phyloP scores from a whole-genome alignment of 2,888 invertebrate genomes.

The Sturmia bella region DNA sequence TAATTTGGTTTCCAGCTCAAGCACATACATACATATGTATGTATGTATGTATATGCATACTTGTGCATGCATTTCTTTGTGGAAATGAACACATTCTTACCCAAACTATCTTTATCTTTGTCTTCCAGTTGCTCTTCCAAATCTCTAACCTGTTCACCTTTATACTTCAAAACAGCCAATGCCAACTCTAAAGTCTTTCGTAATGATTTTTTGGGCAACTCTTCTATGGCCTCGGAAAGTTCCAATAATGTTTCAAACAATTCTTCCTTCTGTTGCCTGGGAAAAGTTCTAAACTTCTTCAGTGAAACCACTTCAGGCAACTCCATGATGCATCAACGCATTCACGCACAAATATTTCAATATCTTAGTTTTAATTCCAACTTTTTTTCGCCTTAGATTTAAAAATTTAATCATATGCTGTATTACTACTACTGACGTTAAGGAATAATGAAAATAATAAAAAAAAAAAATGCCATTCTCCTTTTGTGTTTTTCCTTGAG shows the following conservation, averaged over 20 bases:
- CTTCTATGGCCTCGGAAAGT: slow-evolving; percentile 75
- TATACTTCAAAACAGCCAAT: slow-evolving; percentile 77
- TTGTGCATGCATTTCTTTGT: background rate
- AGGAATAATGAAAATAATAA: slow-evolving; percentile 47
- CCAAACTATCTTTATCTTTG: slow-evolving; percentile 70
- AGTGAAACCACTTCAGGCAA: slow-evolving; percentile 78
- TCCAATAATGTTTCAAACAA: slow-evolving; percentile 78
- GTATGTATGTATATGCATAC: no score
- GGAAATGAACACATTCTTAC: slow-evolving; percentile 48
- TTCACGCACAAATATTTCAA: background rate
- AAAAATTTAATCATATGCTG: slow-evolving; percentile 32
- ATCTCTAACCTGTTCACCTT: slow-evolving; percentile 76
- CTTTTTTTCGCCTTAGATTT: background rate
- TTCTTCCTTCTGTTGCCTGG: slow-evolving; percentile 77
- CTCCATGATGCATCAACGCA: slow-evolving; percentile 69
- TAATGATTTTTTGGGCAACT: slow-evolving; percentile 79
- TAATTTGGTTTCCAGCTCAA: background rate
- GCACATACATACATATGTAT: no score
- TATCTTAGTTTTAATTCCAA: slow-evolving; percentile 1
- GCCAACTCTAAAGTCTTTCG: slow-evolving; percentile 79
- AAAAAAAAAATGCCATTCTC: background rate
- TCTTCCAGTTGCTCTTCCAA: slow-evolving; percentile 72
- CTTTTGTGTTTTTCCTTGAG: slow-evolving; percentile 38
- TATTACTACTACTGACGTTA: slow-evolving; percentile 28
- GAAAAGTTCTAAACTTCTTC: slow-evolving; percentile 77